phyloP scores from a whole-genome alignment of 2,113 vertebrate genomes.

The Pantherophis guttatus region DNA sequence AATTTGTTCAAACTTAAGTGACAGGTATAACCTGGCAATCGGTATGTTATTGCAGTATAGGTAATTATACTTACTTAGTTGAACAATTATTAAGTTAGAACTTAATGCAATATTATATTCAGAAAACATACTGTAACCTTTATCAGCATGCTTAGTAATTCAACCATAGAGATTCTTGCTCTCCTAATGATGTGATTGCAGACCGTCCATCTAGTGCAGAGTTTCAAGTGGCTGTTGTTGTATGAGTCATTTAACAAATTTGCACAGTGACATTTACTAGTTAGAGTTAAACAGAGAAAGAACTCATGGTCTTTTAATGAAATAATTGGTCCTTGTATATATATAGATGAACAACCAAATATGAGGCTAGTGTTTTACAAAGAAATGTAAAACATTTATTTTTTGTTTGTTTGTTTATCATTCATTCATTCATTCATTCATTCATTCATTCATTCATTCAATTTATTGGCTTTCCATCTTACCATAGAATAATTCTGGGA shows the following conservation, averaged over 20 bases:
- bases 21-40: not conserved
- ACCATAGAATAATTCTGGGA: not conserved
- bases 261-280: not conserved
- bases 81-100: not conserved
- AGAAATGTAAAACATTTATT: not conserved
- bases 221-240: not conserved
- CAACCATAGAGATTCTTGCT: not conserved
- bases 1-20: constrained; percentile 11
- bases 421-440: too few species aligned
- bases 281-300: not conserved
- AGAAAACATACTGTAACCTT: not conserved
- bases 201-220: not conserved
- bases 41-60: not conserved
- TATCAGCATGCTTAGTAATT: not conserved
- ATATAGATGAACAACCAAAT: not conserved
- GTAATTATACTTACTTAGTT: not conserved
- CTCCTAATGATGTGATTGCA: not conserved
- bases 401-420: too few species aligned
- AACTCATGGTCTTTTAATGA: not conserved
- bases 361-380: not conserved
- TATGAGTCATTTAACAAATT: not conserved
- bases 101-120: not conserved
- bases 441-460: too few species aligned
- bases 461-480: not conserved
- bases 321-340: not conserved